Base-by-base conservation (phyloP, 2,113 vertebrate genomes). In the Elgaria multicarinata region DNA sequence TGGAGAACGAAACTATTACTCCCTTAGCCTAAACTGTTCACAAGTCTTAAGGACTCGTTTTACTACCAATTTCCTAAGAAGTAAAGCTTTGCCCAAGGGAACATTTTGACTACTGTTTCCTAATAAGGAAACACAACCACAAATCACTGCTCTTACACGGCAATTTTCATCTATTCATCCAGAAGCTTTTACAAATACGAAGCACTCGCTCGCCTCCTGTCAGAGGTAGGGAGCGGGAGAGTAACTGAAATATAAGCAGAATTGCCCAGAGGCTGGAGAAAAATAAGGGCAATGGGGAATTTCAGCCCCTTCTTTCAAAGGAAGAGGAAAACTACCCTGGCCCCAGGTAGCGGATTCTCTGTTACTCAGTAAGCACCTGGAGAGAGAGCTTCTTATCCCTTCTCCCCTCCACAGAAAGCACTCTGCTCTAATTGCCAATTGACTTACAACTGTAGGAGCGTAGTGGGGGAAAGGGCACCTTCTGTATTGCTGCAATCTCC, bases 1-100 rank as follows among this genome's bases (percentile, higher is more conserved):
- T 28, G 55, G 39, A 33, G 80, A 31, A 0, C 0, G 82, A 83
- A 26, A 10, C 72, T 53, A 79, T 0, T 0, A 0, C 2, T 0
- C 12, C 33, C 20, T 80, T 18, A 74, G 14, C 79, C 10, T 1
- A 0, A 0, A 0, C 3, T 8, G 20, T n/a, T 79, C 50, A 53
- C 67, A 75, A 44, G 39, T 28, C 75, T n/a, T 16, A 28, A 3
- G 36, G 1, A 53, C 13, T 79, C 46, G 33, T 46, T 46, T 46
- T 77, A 24, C 26, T 36, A 31, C 33, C 44, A 44, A 44, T 78
- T 50, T 46, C 76, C 44, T 28, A 42, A 31, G 76, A 78, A 50
- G 2, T 78, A 53, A 18, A 53, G 28, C 18, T 79, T 79, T 46
- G 44, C 28, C 14, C 75, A 31, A 33, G 76, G 76, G 33, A 16